Conservation (phyloP, 1,140 invertebrate species). For the Campoletis sonorensis region DNA sequence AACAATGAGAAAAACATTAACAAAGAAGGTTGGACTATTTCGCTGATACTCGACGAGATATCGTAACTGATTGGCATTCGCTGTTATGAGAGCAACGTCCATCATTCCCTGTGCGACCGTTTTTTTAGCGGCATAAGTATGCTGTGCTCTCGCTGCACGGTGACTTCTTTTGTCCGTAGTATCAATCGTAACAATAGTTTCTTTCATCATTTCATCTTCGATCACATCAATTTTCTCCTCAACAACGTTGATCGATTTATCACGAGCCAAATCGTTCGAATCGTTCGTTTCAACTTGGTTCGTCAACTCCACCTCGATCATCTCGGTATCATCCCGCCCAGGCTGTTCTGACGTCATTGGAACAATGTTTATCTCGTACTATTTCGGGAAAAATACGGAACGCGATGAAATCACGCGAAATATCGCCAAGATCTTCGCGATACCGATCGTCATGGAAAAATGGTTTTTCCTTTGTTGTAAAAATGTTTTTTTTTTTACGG, state of each 20-base stretch:
- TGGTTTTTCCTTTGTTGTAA: no score
- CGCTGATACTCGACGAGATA: constrained; percentile 83
- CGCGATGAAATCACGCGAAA: no score
- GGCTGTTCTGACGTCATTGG: no score
- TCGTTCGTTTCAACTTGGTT: not conserved
- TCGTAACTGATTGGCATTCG: constrained; percentile 91
- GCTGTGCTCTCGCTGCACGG: constrained; percentile 54
- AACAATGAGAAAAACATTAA: constrained; percentile 77
- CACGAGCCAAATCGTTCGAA: not conserved
- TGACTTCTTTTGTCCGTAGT: constrained; percentile 62
- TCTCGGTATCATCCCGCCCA: no score
- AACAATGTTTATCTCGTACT: no score
- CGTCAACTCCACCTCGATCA: not conserved
- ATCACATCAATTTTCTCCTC: not conserved
- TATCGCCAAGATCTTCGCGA: no score
- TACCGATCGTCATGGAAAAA: no score
- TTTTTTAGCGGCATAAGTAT: constrained; percentile 77
- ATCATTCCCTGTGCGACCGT: constrained; percentile 82
- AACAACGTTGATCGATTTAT: not conserved
- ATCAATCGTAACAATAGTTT: constrained; percentile 53
- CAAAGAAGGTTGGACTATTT: constrained; percentile 77
- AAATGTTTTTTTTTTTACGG: no score
- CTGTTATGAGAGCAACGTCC: constrained; percentile 87
- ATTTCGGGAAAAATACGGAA: no score
- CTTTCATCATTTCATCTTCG: constrained; percentile 15